Evolutionary conservation across 2,888 invertebrate genomes (phyloP), one percentile per base, ranked within the genome.

Genomic region (Scelioninae gen. 1): DNA sequence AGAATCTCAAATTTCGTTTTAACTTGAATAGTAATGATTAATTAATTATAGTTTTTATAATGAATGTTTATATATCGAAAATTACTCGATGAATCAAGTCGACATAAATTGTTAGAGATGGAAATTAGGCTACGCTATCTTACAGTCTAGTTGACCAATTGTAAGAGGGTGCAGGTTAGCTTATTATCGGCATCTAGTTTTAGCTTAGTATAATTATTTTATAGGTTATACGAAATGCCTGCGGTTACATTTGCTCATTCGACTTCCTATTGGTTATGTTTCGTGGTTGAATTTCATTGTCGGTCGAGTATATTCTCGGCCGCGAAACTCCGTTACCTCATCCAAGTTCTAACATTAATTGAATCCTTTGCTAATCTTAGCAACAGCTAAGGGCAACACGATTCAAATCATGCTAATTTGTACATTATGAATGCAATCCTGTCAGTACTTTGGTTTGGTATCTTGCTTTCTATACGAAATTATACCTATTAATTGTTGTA

Each of bases 271-370:
- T 68, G 60, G 43, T n/a, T 49, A 51, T 45, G 68, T 43, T 60
- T 77, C 62, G 53, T 62, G 68, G 76, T 62, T 60, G 53, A 68
- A 77, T 77, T 68, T 58, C 68, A 77, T 77, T 77, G 76, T 76
- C 60, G 43, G 60, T 43, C 32, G 51, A 66, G 56, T 63, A 34
- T 29, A 55, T 45, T 51, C 13, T 65, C 60, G 23, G 29, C 49
- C 60, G 40, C 55, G 58, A 66, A 76, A 76, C 65, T 51, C 49
- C 32, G 53, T 66, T 77, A 68, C 53, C 45, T 55, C 47, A 51
- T 53, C 62, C 40, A 68, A 60, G 60, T 77, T 77, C 51, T 45
- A 62, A 43, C 53, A 51, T 77, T 77, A 68, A 77, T 77, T 68
- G 34, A 77, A 77, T 77, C 53, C 60, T 77, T 68, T 53, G 23